phyloP scores from a whole-genome alignment of 2,797 vertebrate species.

The Champsocephalus esox region DNA sequence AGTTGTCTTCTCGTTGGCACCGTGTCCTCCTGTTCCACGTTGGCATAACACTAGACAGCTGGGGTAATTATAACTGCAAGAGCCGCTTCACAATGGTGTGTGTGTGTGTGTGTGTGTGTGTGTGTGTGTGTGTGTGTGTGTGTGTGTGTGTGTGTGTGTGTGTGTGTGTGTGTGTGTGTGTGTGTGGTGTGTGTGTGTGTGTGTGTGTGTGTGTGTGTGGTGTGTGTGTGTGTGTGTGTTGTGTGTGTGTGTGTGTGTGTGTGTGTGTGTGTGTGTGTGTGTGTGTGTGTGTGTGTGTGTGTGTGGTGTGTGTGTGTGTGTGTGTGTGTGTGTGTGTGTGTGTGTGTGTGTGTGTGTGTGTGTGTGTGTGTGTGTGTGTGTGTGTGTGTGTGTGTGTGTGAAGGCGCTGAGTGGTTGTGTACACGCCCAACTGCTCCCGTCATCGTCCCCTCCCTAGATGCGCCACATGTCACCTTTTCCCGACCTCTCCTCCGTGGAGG shows the following conservation, averaged over 20 bases:
- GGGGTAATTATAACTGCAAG: conserved; percentile 62
- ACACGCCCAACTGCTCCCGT: conserved; percentile 53
- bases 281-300: too few species aligned
- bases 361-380: too few species aligned
- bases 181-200: too few species aligned
- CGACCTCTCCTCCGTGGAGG: conserved; percentile 33
- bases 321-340: too few species aligned
- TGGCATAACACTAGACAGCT: conserved; percentile 48
- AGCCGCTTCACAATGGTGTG: conserved; percentile 41
- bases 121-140: too few species aligned
- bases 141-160: too few species aligned
- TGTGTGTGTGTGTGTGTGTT: conserved; percentile 19
- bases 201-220: too few species aligned
- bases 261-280: conserved; percentile 31
- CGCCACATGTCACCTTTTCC: conserved; percentile 35
- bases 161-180: too few species aligned
- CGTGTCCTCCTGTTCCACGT: conserved; percentile 33
- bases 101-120: conserved; percentile 40
- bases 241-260: conserved; percentile 48
- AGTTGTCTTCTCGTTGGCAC: conserved; percentile 35
- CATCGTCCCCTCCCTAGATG: conserved; percentile 19
- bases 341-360: too few species aligned
- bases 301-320: too few species aligned
- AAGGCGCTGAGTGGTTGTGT: conserved; percentile 54
- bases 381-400: conserved; percentile 17